Evolutionary conservation across 2,888 invertebrate species (phyloP), one percentile per base, ranked within the genome.

Genomic region (Hemicrepidius hirtus): DNA sequence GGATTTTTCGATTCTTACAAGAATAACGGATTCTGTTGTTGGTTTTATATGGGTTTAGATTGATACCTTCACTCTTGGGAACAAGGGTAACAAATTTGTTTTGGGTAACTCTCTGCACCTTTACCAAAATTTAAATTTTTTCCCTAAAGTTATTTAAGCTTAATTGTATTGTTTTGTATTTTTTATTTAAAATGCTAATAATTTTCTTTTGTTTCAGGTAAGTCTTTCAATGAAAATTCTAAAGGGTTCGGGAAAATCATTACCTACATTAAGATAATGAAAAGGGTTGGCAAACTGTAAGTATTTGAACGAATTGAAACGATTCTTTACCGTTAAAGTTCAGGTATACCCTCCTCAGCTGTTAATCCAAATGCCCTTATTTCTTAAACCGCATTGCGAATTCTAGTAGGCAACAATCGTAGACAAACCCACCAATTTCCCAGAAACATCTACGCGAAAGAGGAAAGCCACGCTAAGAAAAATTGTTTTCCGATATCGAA

Each of bases 401-500:
- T 74, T 76, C 60, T 63, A 71, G 75, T 73, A 76, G 75, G 74
- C 68, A 74, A 74, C 74, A 75, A 75, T 75, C 72, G 78, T 67
- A 71, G 74, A 74, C 76, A 75, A 78, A 77, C 76, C 78, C 73
- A 73, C 73, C 78, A 76, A 78, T 78, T 77, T 77, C 68, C 70
- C 63, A 73, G 73, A 75, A 78, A 75, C 75, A 76, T 68, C 71
- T 63, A 69, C 74, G 66, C 73, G 75, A 77, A 74, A 73, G 68
- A 73, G 79, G 77, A 79, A 80, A 81, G 79, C 80, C 81, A 71
- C 76, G 77, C 78, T 79, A 81, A 85, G 86, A 87, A 86, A 87
- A 87, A 88, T 87, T 86, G 87, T 86, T 88, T 88, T 87, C 86
- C 87, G 85, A 87, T 88, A 87, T 87, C 85, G 84, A 79, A 82